Percentiles rank a stretch among this genome's conserved stretches.
Conservation (phyloP, 2,888 invertebrate species). For the Hyles lineata region DNA sequence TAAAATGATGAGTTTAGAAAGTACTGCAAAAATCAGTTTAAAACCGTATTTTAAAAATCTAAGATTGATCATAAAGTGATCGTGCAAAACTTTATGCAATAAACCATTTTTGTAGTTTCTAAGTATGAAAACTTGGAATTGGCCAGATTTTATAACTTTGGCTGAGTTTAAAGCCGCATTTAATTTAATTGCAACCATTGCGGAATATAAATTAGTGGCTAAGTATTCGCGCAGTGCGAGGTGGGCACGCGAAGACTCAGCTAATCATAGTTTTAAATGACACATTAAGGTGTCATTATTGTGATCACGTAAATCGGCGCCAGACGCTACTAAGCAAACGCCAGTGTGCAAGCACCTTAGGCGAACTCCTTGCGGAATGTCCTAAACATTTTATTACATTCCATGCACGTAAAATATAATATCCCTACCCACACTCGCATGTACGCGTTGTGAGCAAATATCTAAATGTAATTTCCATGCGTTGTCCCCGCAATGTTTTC, state of each 20-base stretch:
- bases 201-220: neutral
- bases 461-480: slow-evolving; percentile 85
- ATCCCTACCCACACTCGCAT: slow-evolving; percentile 80
- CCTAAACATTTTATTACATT: slow-evolving; percentile 84
- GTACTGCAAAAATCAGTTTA: no score
- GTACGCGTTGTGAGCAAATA: slow-evolving; percentile 82
- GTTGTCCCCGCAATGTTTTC: slow-evolving; percentile 85
- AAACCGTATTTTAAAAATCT: no score
- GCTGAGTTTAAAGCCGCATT: neutral
- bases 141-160: neutral
- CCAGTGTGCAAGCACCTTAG: slow-evolving; percentile 26
- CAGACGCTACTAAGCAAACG: slow-evolving; percentile 11
- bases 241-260: slow-evolving; percentile 7
- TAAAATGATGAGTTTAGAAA: no score
- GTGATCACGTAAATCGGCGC: slow-evolving; percentile 33
- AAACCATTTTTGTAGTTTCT: neutral
- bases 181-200: neutral
- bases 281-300: slow-evolving; percentile 14
- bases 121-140: neutral
- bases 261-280: slow-evolving; percentile 22
- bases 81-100: no score
- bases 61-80: no score
- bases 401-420: slow-evolving; percentile 84
- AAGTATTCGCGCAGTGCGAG: neutral
- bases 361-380: slow-evolving; percentile 54